Evolutionary conservation across 1,140 invertebrate genomes (phyloP), one percentile per base, ranked within the genome.

Genomic region (Sweltsa coloradensis): DNA sequence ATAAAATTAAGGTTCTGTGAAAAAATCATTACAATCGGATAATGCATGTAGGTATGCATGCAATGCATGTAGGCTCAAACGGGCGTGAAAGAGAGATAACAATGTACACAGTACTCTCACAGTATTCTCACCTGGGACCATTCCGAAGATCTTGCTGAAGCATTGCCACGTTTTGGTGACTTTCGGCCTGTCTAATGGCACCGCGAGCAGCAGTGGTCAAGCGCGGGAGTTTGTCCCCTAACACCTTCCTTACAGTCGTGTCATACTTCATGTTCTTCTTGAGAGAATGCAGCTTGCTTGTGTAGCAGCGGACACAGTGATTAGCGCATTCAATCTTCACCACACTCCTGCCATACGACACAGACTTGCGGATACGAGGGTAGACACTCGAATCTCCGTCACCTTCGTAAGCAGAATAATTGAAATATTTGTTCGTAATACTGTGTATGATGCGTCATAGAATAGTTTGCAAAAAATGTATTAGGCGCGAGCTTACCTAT

Each of bases 251-350:
- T 7, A 14, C 5, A 13, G n/a, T 22, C 16, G n/a, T 16, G 43
- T 14, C 3, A 14, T 36, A 34, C n/a, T 37, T 37, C 7, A 16
- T 16, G 34, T 19, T 3, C n/a, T 34, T 37, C 2, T 4, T 21
- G 13, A 43, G 47, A 14, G 48, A 18, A 1, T 41, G 50, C 1
- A 51, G 19, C 1, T 25, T 4, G 1, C 24, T 31, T 4, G 3
- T 34, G 6, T 52, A 11, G 16, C 45, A 45, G 1, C 3, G 23
- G 13, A 39, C 42, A 31, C 42, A 26, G 16, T 50, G 48, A 39
- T 50, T 50, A 21, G 43, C 31, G 34, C 49, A 51, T 29, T 51
- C 45, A 9, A 49, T 40, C 21, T 51, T 51, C n/a, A 21, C n/a
- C 7, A 42, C 23, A 21, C 7, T 14, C 7, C 22, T 7, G 9